Base-by-base conservation (phyloP, 2,113 vertebrate genomes). In the Carollia perspicillata region DNA sequence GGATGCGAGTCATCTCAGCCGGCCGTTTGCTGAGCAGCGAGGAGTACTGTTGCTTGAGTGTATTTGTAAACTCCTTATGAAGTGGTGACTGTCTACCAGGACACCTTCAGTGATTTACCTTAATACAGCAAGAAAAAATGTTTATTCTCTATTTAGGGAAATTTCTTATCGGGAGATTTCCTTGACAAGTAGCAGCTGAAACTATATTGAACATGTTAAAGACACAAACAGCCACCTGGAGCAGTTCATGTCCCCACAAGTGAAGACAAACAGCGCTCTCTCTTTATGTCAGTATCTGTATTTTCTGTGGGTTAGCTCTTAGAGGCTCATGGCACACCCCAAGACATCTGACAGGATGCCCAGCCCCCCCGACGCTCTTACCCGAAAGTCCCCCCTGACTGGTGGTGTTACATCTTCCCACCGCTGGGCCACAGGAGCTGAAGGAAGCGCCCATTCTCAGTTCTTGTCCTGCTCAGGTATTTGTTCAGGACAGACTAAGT, bases 251-350 rank as follows among this genome's bases (percentile, higher is more conserved):
- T 85, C 23, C 17, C 23, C 4, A 44, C 13, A 35, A 85, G 28
- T 55, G 80, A 95, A 81, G n/a, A 55, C 26, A 86, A 35, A 51
- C 11, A 63, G 40, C 28, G 60, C 8, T 68, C 71, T 88, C 40
- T 81, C 9, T 77, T 44, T 30, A 17, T 84, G 35, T 63, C 86
- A 79, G 53, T 65, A 60, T 74, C 80, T 85, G 1, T 49, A 37
- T 93, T 87, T 94, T 40, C 87, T 58, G n/a, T 84, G 71, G 49
- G 69, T 94, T 89, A 37, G 30, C 75, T 91, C 30, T 5, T 74
- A 55, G 86, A 89, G 37, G 40, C 4, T 60, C 33, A 47, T 14
- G 42, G 13, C 16, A 33, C 1, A 44, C 23, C 35, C 53, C 5
- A 28, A 78, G 40, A 72, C 12, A 58, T 77, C 2, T 9, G 11